phyloP scores from a whole-genome alignment of 2,113 vertebrate genomes.

The Ictalurus punctatus region DNA sequence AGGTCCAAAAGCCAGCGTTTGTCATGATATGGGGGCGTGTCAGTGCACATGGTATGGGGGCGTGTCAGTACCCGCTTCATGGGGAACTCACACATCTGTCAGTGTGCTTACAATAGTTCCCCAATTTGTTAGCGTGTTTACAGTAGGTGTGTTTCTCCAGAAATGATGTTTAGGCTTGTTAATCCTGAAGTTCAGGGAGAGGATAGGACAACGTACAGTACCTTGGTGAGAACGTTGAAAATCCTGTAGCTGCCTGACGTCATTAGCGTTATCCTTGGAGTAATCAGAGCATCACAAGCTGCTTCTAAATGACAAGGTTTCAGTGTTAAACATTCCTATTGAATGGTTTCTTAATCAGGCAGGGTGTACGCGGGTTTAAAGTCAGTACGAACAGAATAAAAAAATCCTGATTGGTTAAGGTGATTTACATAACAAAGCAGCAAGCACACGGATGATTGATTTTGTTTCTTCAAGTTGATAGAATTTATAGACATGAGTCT shows the following conservation, averaged over 20 bases:
- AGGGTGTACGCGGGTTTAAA: neutral
- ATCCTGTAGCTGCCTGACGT: neutral
- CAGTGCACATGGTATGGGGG: too few relatives aligned
- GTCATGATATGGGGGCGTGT: too few relatives aligned
- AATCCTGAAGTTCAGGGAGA: neutral
- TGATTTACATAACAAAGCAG: neutral
- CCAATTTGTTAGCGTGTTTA: neutral
- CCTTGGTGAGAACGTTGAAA: neutral
- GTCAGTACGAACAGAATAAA: neutral
- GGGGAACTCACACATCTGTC: too few relatives aligned
- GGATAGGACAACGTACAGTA: neutral
- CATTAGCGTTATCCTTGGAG: neutral
- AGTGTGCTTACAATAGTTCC: too few relatives aligned
- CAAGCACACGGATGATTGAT: neutral
- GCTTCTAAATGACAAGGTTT: neutral
- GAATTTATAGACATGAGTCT: neutral
- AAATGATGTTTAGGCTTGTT: neutral
- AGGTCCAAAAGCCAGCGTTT: too few relatives aligned
- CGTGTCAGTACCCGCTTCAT: too few relatives aligned
- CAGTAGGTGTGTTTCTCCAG: neutral
- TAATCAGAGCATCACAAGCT: neutral
- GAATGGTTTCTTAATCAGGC: neutral
- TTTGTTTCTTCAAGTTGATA: neutral
- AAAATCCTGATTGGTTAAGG: neutral
- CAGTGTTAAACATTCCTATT: neutral